Evolutionary conservation across 2,888 invertebrate species (phyloP), one percentile per base, ranked within the genome.

Genomic region (Agonum fuliginosum): DNA sequence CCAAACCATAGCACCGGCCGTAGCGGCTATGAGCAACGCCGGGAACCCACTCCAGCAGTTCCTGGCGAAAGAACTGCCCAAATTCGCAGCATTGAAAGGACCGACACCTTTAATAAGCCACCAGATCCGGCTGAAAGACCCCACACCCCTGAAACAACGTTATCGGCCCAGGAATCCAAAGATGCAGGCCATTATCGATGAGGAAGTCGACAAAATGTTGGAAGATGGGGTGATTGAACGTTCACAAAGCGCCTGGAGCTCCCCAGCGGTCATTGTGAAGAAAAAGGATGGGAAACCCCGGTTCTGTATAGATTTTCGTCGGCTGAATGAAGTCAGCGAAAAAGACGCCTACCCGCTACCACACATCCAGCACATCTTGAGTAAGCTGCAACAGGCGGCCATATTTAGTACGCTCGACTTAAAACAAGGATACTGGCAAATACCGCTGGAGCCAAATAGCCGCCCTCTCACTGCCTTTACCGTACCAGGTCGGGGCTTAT

Each of bases 371-470:
- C 79, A 78, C 24, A 81, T 82, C 0, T 54, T 83, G 17, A 81
- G 82, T n/a, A 80, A 81, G 17, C 76, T 83, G 0, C 65, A 80
- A 10, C 67, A 77, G 10, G 82, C 82, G 0, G 72, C 77, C 17
- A 82, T 82, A 51, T 79, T 83, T 19, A 80, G 79, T 10, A 82
- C 79, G 0, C 19, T 82, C 0, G 81, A 82, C 69, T 27, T 82
- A 5, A 81, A 81, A 19, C 80, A 81, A 14, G 84, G 82, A 0
- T 84, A 83, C 78, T 83, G 82, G 81, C 83, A 84, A 78, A 76
- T 82, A 0, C 67, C 76, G 0, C 67, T 82, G 19, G 54, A 37
- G 0, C 24, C 58, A 8, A 76, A 79, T 3, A 81, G 81, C 27
- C 73, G 76, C 58, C 78, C 78, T 1, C 78, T 81, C 2, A 83